These are phyloP conservation scores for Sebastolobus alascanus DNA, from an alignment of 2,797 vertebrate species.

Conservation along the genomic window DNA sequence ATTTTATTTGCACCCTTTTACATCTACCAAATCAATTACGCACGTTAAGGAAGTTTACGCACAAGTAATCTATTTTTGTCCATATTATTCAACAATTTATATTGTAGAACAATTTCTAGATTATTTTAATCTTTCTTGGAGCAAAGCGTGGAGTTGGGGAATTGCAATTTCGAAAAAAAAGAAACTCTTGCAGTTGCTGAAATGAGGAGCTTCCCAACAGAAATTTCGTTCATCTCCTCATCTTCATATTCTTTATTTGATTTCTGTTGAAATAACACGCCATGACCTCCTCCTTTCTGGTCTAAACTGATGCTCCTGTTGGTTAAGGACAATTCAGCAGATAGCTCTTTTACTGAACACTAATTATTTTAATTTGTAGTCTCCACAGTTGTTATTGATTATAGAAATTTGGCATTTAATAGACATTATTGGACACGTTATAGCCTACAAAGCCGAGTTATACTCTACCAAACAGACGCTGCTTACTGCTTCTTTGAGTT, in stretches of 20 bases:
- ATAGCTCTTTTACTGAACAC: slow-evolving; percentile 85
- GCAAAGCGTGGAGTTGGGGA: background rate
- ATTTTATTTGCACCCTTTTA: background rate
- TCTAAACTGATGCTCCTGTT: slow-evolving; percentile 78
- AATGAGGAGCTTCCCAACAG: background rate
- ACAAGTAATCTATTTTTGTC: background rate
- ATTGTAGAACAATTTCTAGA: background rate
- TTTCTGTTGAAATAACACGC: background rate
- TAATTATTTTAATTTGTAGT: slow-evolving; percentile 89
- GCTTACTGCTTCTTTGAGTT: background rate
- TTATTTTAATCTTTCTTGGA: background rate
- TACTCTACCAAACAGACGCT: background rate
- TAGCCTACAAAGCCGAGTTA: slow-evolving; percentile 65
- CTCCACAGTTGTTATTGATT: slow-evolving; percentile 91
- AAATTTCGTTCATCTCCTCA: background rate
- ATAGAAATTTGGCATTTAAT: slow-evolving; percentile 90
- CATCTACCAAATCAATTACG: background rate
- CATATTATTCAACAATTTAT: background rate
- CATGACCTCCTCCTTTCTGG: slow-evolving; percentile 39
- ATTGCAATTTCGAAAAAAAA: background rate
- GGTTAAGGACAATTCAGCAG: slow-evolving; percentile 89
- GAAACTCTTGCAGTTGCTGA: background rate
- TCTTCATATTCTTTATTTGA: background rate
- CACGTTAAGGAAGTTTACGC: background rate
- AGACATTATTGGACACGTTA: slow-evolving; percentile 87